Percentiles rank a stretch among this genome's conserved stretches.
These are phyloP conservation scores for Eupeodes luniger DNA, from an alignment of 2,888 invertebrate genomes.

Conservation along the genomic window DNA sequence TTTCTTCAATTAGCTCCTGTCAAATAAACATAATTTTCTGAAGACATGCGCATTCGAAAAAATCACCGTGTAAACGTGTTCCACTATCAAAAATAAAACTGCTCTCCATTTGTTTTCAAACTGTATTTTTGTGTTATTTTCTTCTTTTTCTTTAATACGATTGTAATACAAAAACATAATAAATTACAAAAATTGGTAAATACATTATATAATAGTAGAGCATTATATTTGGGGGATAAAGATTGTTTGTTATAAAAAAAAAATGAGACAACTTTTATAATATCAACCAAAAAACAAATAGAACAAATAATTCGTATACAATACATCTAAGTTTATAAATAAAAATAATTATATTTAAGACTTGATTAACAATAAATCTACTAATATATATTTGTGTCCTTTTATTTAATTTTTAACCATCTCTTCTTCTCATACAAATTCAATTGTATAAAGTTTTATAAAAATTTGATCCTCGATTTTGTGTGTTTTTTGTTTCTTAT, in stretches of 20 bases:
- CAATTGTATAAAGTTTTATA: neutral
- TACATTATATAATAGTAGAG: constrained; percentile 4
- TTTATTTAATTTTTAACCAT: neutral
- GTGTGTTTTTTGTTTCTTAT: neutral
- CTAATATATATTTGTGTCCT: constrained; percentile 21
- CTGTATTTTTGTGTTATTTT: constrained; percentile 39
- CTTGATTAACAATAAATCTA: neutral
- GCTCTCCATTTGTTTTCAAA: constrained; percentile 45
- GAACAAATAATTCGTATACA: constrained; percentile 12
- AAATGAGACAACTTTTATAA: constrained; percentile 14
- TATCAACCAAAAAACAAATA: neutral
- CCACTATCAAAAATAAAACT: neutral
- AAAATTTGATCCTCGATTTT: neutral
- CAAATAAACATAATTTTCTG: neutral
- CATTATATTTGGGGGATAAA: neutral
- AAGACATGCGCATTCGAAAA: constrained; percentile 47
- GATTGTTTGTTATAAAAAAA: constrained; percentile 11
- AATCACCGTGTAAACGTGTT: neutral
- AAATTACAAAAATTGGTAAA: constrained; percentile 51
- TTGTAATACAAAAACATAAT: constrained; percentile 42
- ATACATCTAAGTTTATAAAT: constrained; percentile 27
- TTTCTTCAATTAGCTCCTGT: constrained; percentile 6
- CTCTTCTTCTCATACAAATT: neutral
- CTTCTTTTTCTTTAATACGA: neutral
- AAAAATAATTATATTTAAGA: constrained; percentile 32